These are phyloP conservation scores for Arremon aurantiirostris DNA, from an alignment of 2,797 vertebrate species.

Conservation along the genomic window DNA sequence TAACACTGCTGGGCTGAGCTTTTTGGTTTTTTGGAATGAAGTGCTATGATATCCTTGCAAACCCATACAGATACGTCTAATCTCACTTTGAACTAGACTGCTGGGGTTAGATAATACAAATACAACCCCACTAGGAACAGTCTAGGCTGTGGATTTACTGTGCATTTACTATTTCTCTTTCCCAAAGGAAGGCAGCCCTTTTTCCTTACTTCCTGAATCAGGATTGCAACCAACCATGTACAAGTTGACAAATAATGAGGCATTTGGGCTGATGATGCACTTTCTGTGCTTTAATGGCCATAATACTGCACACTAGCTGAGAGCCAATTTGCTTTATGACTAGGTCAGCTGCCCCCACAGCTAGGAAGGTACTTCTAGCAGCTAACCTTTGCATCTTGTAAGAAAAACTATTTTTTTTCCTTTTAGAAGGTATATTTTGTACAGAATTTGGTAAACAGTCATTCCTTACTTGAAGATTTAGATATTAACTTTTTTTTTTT, in stretches of 20 bases:
- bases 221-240: fast-evolving
- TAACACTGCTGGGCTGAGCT: neutral
- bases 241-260: neutral
- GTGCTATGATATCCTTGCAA: neutral
- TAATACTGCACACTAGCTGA: neutral
- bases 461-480: neutral
- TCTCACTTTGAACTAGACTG: neutral
- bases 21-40: neutral
- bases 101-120: neutral
- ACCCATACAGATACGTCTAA: neutral
- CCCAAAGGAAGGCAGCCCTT: neutral
- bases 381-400: neutral
- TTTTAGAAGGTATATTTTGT: neutral
- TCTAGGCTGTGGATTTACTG: neutral
- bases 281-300: neutral
- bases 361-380: neutral
- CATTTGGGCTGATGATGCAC: fast-evolving
- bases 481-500: neutral
- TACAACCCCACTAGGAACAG: neutral
- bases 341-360: neutral
- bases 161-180: neutral
- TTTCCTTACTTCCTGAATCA: neutral
- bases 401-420: neutral
- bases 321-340: neutral
- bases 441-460: neutral